Evolutionary conservation across 2,797 vertebrate genomes (phyloP), one percentile per base, ranked within the genome.

Genomic region (Chelon labrosus): DNA sequence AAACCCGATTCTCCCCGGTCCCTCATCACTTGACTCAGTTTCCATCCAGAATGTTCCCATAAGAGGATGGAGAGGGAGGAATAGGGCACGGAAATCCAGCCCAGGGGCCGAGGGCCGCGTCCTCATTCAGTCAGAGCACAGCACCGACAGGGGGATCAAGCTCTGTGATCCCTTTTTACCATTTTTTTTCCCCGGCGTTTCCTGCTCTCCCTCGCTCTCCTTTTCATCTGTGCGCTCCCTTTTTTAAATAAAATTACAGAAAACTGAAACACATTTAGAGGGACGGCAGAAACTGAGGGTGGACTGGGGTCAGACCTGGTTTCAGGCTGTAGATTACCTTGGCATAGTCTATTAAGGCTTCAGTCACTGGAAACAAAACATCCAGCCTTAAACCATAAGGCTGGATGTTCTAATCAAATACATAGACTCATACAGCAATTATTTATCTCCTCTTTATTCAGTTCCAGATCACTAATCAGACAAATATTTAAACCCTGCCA

Each of bases 21-120:
- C 85, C 78, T 81, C 80, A 70, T 85, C 84, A 74, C 79, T 89
- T 85, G 84, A 87, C 87, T 89, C 65, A 70, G 81, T 90, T 93
- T 83, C 84, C 68, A 77, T 73, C 65, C 73, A 54, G 77, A 63
- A 73, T 38, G 41, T 56, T 79, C 69, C 84, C 80, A 55, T 77
- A 80, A 85, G 75, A 84, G 82, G 83, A 85, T 73, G 65, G 57
- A 78, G 79, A 59, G 59, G 56, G 65, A 66, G 72, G 76, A 49
- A 65, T 70, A 66, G 72, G 70, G 20, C 57, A 22, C 4, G 0
- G 59, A 78, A 75, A 85, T 85, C 78, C 76, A 68, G 83, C 81
- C 66, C 70, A 66, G 67, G 62, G 79, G 84, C 73, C 55, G 4
- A 76, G 70, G 65, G 80, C 53, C 2, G 10, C 56, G 55, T 82